phyloP scores from a whole-genome alignment of 2,113 vertebrate species.

The Ibidorhyncha struthersii region DNA sequence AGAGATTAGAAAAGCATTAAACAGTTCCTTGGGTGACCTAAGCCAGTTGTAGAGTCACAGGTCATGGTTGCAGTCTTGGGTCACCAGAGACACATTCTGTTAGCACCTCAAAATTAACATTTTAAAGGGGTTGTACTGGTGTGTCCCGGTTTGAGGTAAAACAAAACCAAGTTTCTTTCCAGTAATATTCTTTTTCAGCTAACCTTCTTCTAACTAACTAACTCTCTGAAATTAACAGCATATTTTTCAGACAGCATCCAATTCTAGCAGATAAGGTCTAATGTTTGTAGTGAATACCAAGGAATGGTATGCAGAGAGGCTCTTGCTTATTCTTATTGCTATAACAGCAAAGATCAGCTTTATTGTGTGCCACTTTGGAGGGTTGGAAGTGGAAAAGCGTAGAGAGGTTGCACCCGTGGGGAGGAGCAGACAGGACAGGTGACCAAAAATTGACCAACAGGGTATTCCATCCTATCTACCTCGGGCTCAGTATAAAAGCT shows the following conservation, averaged over 20 bases:
- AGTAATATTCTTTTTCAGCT: neutral
- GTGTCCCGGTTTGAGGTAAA: neutral
- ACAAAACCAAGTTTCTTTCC: neutral
- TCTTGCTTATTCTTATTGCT: neutral
- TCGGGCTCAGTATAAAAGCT: too few relatives aligned
- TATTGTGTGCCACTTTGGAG: neutral
- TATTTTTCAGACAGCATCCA: neutral
- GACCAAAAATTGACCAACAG: neutral
- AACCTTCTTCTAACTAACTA: neutral
- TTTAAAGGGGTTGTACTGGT: neutral
- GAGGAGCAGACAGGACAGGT: too few relatives aligned
- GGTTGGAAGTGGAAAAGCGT: too few relatives aligned
- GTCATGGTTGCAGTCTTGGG: too few relatives aligned
- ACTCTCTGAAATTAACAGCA: neutral
- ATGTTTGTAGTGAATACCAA: too few relatives aligned
- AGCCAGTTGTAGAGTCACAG: neutral
- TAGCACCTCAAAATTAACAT: neutral
- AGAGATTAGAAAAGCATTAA: neutral
- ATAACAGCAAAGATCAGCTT: neutral
- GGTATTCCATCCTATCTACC: too few relatives aligned
- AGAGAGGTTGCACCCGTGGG: too few relatives aligned
- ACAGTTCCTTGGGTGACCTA: neutral
- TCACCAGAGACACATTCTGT: neutral
- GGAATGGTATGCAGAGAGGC: too few relatives aligned
- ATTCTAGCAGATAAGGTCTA: neutral